phyloP scores from a whole-genome alignment of 2,888 invertebrate species.

The Sesia bembeciformis region DNA sequence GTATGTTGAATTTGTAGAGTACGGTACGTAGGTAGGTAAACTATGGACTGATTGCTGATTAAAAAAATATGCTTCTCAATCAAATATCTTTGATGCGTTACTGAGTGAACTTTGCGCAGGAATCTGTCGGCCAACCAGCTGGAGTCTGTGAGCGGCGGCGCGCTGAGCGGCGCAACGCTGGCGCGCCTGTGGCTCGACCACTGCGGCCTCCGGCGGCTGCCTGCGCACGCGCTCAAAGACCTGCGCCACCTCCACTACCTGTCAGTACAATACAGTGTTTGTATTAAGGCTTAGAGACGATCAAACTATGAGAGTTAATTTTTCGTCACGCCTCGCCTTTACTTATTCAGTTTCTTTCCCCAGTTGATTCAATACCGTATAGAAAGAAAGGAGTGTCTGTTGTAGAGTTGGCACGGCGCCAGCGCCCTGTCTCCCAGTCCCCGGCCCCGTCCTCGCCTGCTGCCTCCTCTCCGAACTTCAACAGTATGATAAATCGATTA shows the following conservation, averaged over 20 bases:
- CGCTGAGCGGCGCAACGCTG: constrained; percentile 75
- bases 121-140: constrained; percentile 85
- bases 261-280: constrained; percentile 55
- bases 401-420: neutral
- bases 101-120: constrained; percentile 55
- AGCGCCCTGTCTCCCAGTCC: neutral
- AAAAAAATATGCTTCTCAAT: no score
- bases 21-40: no score
- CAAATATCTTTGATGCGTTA: no score
- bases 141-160: constrained; percentile 78
- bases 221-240: constrained; percentile 64
- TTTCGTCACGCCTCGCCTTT: no score
- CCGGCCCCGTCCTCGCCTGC: neutral
- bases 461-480: neutral
- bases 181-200: constrained; percentile 78
- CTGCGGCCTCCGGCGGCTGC: constrained; percentile 73
- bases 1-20: no score
- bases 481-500: constrained; percentile 15
- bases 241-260: constrained; percentile 72
- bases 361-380: neutral
- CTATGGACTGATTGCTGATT: no score
- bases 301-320: no score
- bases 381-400: no score
- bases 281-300: no score
- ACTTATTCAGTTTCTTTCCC: neutral